Percentiles rank a stretch among this genome's conserved stretches.
phyloP scores from a whole-genome alignment of 1,140 invertebrate species.

The Riptortus pedestris region DNA sequence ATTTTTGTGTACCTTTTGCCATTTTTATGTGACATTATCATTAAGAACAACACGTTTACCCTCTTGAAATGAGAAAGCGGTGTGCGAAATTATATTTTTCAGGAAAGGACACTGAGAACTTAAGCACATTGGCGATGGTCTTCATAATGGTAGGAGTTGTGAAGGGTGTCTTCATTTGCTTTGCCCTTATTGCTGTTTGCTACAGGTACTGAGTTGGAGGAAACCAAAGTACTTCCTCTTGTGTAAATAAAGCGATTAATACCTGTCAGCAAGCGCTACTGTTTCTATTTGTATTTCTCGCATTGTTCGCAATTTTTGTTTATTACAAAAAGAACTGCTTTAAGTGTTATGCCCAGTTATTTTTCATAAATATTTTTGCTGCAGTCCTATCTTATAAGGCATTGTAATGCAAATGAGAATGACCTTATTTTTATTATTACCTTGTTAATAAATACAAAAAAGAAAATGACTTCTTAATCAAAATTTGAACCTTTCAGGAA shows the following conservation, averaged over 20 bases:
- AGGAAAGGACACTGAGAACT: slow-evolving; percentile 54
- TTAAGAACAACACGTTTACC: too few relatives aligned
- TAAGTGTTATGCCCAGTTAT: neutral
- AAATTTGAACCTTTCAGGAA: too few relatives aligned
- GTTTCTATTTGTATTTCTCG: slow-evolving; percentile 4
- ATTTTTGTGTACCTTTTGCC: too few relatives aligned
- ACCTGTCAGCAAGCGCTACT: slow-evolving; percentile 7
- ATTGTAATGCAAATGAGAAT: too few relatives aligned
- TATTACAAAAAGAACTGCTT: slow-evolving; percentile 5
- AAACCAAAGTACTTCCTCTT: slow-evolving; percentile 9
- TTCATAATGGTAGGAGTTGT: slow-evolving; percentile 84
- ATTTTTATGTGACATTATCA: too few relatives aligned
- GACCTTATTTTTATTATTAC: too few relatives aligned
- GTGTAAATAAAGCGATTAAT: slow-evolving; percentile 8
- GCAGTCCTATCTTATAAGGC: too few relatives aligned
- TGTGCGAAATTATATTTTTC: slow-evolving; percentile 37
- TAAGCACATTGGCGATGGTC: slow-evolving; percentile 81
- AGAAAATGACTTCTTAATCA: too few relatives aligned
- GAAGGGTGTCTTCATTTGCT: slow-evolving; percentile 85
- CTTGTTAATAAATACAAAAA: too few relatives aligned
- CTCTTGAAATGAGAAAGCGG: neutral
- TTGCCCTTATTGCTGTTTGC: slow-evolving; percentile 87
- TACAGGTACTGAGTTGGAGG: slow-evolving; percentile 62
- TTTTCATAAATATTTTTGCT: too few relatives aligned
- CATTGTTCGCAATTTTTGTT: slow-evolving; percentile 5